Percentiles rank a stretch among this genome's conserved stretches.
Evolutionary conservation across 2,113 vertebrate genomes (phyloP).

Genomic region (Albula goreensis): DNA sequence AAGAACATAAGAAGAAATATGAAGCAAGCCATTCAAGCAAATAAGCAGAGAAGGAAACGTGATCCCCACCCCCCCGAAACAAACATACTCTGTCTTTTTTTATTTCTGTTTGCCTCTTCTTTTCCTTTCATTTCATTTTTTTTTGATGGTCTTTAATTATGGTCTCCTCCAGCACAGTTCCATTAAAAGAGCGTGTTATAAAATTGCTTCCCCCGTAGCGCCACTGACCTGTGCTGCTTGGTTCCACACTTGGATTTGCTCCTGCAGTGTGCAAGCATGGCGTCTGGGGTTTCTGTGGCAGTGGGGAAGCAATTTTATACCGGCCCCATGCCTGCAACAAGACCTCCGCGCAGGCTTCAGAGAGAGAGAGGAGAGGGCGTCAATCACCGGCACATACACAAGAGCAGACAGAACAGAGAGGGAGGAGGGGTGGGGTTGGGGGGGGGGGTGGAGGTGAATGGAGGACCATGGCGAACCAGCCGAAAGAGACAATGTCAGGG

Average conservation of each 20-base stretch:
- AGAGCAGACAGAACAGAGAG: slow-evolving; percentile 17
- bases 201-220: slow-evolving; percentile 40
- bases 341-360: slow-evolving; percentile 36
- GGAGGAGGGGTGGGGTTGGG: not conserved
- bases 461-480: not conserved
- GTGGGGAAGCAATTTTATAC: slow-evolving; percentile 43
- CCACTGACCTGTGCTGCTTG: slow-evolving; percentile 40
- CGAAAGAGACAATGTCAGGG: slow-evolving; percentile 8
- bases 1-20: not conserved
- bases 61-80: not conserved
- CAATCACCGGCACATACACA: slow-evolving; percentile 26
- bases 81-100: not conserved
- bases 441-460: not conserved
- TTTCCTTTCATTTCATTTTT: not conserved
- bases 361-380: slow-evolving; percentile 34
- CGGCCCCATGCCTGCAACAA: slow-evolving; percentile 36
- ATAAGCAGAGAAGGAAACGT: slow-evolving; percentile 1
- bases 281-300: slow-evolving; percentile 34
- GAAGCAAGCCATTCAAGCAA: slow-evolving; percentile 2
- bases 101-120: not conserved
- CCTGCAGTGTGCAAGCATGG: slow-evolving; percentile 41
- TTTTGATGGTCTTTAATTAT: not conserved
- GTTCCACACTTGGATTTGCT: slow-evolving; percentile 44
- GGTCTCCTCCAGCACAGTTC: slow-evolving; percentile 16
- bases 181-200: slow-evolving; percentile 27